Evolutionary conservation across 35 echinoderm and acorn worm genomes (phyloP).

Genomic region (Hemicentrotus pulcherrimus): DNA sequence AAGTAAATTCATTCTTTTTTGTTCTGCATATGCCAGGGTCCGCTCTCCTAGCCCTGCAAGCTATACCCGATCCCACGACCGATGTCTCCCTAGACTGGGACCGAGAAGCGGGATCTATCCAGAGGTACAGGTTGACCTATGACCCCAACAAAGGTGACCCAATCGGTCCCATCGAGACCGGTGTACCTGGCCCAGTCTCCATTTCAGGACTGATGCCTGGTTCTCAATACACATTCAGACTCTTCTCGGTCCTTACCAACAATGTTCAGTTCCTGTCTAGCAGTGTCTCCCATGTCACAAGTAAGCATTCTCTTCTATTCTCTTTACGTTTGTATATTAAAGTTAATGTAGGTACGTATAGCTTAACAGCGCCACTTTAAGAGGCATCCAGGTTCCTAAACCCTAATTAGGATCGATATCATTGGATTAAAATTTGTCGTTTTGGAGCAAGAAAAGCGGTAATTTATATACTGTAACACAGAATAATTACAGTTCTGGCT

Average conservation of each 20-base stretch:
- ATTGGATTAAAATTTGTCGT: too few species aligned
- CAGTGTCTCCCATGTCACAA: neutral
- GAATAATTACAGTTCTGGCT: too few species aligned
- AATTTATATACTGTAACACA: too few species aligned
- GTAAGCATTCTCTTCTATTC: neutral
- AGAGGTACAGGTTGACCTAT: slow-evolving; percentile 5
- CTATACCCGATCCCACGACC: neutral
- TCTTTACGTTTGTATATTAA: too few species aligned
- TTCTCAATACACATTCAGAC: slow-evolving; percentile 44
- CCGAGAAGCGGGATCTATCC: neutral
- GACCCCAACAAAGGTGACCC: slow-evolving; percentile 26
- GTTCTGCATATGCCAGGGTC: neutral
- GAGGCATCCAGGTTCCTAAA: too few species aligned
- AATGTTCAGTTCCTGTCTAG: slow-evolving; percentile 29
- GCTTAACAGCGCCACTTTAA: too few species aligned
- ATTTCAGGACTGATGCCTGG: slow-evolving; percentile 49
- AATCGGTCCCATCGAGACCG: neutral
- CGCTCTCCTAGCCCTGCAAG: neutral
- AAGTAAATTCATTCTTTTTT: neutral
- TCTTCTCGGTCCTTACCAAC: neutral
- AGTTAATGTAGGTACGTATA: too few species aligned
- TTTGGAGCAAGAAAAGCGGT: too few species aligned
- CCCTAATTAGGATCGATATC: too few species aligned
- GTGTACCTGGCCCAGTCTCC: neutral
- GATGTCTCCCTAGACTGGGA: slow-evolving; percentile 5